Evolutionary conservation across 2,113 vertebrate genomes (phyloP), one percentile per base, ranked within the genome.

Genomic region (Grammatotria lemairii): DNA sequence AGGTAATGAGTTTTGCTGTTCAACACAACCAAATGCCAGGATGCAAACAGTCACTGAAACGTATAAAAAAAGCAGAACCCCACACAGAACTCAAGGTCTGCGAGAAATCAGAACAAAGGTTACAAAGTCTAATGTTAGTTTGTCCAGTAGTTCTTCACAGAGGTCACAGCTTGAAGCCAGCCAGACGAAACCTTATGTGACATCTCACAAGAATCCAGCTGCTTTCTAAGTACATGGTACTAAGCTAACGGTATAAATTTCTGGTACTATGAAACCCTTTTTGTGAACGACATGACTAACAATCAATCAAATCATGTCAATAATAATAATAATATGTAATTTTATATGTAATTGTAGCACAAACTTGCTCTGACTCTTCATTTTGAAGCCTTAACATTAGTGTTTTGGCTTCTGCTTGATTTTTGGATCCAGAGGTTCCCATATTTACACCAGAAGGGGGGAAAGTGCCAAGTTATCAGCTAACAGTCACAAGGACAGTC

Each of bases 1-100:
- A 45, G 38, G 9, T 45, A 73, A 45, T 45, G 4, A 16, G 13
- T 10, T 73, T 42, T 73, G 21, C 23, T 58, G 55, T 58, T 58
- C 26, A 58, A 58, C 55, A 58, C 26, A 17, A 58, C 26, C 26
- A 58, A 31, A 31, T 28, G 26, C 68, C 38, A 73, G 38, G 38
- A 73, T 26, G 21, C 21, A 73, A 73, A 73, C 0, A 26, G 40
- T 9, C 68, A 73, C 13, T 73, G 68, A 26, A 63, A 63, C 16
- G 0, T 19, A 60, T 60, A 60, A 4, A 58, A 55, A 60, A 60
- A 60, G 58, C 58, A 63, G 16, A 33, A 35, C 9, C 0, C 1
- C 28, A 63, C 28, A 63, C 28, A 63, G 28, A 63, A 63, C 33
- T 63, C 16, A 63, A 63, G 1, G 58, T 63, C 28, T 19, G 58